Conservation (phyloP, 2,888 invertebrate species). For the Yponomeuta plumbellus region DNA sequence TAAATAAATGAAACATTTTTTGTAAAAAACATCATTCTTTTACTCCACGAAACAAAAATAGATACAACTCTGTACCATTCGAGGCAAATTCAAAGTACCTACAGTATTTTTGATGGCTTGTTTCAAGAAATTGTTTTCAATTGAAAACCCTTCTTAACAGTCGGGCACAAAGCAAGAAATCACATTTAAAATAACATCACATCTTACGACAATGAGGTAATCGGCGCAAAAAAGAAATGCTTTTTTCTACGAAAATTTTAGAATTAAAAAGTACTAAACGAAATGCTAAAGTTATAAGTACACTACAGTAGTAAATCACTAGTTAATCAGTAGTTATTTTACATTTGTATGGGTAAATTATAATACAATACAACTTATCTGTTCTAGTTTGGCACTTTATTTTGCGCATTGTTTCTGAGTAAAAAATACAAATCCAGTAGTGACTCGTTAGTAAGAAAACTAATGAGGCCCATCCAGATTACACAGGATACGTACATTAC, state of each 20-base stretch:
- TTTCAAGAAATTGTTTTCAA: slow-evolving; percentile 19
- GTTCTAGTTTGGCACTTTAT: slow-evolving; percentile 9
- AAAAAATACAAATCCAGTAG: not conserved
- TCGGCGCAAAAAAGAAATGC: slow-evolving; percentile 25
- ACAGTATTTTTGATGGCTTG: not conserved
- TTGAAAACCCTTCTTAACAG: not conserved
- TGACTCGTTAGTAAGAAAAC: not conserved
- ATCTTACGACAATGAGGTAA: slow-evolving; percentile 34
- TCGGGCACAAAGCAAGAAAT: not conserved
- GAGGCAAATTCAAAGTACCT: not conserved
- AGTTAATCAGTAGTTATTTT: not conserved
- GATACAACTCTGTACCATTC: not conserved
- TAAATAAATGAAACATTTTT: not conserved
- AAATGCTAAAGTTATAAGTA: slow-evolving; percentile 18
- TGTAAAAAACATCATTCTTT: not conserved
- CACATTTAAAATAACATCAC: slow-evolving; percentile 17
- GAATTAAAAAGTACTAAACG: slow-evolving; percentile 13
- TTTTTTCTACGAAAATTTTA: slow-evolving; percentile 17
- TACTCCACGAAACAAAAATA: slow-evolving; percentile 1
- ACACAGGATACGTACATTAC: no score
- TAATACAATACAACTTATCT: not conserved
- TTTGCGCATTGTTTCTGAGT: slow-evolving; percentile 2
- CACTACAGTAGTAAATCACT: slow-evolving; percentile 2
- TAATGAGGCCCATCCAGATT: no score
- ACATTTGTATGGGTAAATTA: not conserved